Base-by-base conservation (phyloP, 1,140 invertebrate genomes). In the Drosophila pandora region DNA sequence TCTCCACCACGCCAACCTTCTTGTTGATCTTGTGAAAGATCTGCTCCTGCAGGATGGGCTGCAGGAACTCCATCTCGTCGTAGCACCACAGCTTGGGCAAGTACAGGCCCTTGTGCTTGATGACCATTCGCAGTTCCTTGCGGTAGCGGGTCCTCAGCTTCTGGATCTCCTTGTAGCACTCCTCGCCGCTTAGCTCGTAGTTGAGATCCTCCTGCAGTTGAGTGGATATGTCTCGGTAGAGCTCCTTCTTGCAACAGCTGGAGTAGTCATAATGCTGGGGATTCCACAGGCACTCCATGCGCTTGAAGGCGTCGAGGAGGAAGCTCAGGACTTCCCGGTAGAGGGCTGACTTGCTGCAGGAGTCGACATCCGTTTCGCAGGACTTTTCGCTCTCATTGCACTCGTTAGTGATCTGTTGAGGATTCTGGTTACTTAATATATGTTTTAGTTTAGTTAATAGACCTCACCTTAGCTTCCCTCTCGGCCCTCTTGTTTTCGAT, bases 41-140 rank as follows among this genome's bases (percentile, higher is more conserved):
- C 37, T 90, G 89, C 9, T 90, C 75, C 5, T 90, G 84, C 5
- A 90, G 45, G 50, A 90, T 89, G 6, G 79, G 71, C 0, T 84
- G 80, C 13, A 90, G 53, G 25, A 90, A 90, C 28, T 90, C 90
- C 49, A 90, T 79, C 45, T 90, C 76, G 50, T 90, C 90, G 43
- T 87, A 90, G 48, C 90, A 90, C 90, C 90, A 90, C 3, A 90
- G 64, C 50, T 90, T 90, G 10, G 90, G 90, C 53, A 90, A 34
- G 32, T 90, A 90, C 45, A 90, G 52, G 1, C 90, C 90, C 52
- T 90, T 90, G 48, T 84, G 81, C 48, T 89, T 90, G 57, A 90
- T 82, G 2, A 90, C 79, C 68, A 87, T 78, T 23, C 81, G 75
- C 13, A 90, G 73, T 39, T 90, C 90, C 13, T 90, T 90, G 22